phyloP scores from a whole-genome alignment of 2,113 vertebrate genomes.

The Mola mola region DNA sequence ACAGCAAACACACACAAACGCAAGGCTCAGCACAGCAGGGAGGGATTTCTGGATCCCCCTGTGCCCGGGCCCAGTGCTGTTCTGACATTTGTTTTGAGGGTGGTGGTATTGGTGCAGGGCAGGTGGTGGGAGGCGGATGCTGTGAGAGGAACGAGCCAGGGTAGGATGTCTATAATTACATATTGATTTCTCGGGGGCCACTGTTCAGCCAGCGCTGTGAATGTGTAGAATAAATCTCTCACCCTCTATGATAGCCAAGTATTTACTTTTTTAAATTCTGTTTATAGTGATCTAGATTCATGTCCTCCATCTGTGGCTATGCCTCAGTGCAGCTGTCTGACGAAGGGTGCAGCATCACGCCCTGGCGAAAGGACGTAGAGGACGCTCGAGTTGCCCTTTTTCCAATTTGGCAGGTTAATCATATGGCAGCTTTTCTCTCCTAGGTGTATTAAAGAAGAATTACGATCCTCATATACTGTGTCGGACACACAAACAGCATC shows the following conservation, averaged over 20 bases:
- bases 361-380: too few relatives aligned
- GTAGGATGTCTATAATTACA: slow-evolving; percentile 85
- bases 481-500: too few relatives aligned
- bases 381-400: too few relatives aligned
- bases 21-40: slow-evolving; percentile 24
- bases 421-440: too few relatives aligned
- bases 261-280: slow-evolving; percentile 82
- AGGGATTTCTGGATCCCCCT: slow-evolving; percentile 57
- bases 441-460: too few relatives aligned
- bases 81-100: slow-evolving; percentile 79
- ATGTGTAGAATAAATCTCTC: slow-evolving; percentile 80
- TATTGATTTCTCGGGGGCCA: slow-evolving; percentile 81
- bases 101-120: slow-evolving; percentile 49
- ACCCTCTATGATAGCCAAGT: slow-evolving; percentile 78
- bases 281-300: slow-evolving; percentile 81
- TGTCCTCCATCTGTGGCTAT: slow-evolving; percentile 55
- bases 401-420: too few relatives aligned
- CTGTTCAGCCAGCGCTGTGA: slow-evolving; percentile 69
- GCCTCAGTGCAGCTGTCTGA: slow-evolving; percentile 43
- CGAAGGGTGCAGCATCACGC: slow-evolving; percentile 30
- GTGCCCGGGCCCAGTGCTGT: slow-evolving; percentile 55
- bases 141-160: slow-evolving; percentile 69
- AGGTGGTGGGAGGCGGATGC: slow-evolving; percentile 61
- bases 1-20: too few relatives aligned
- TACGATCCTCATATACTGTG: too few relatives aligned